Percentiles rank a stretch among this genome's conserved stretches.
Evolutionary conservation across 2,113 vertebrate genomes (phyloP).

Genomic region (Chionomys nivalis): DNA sequence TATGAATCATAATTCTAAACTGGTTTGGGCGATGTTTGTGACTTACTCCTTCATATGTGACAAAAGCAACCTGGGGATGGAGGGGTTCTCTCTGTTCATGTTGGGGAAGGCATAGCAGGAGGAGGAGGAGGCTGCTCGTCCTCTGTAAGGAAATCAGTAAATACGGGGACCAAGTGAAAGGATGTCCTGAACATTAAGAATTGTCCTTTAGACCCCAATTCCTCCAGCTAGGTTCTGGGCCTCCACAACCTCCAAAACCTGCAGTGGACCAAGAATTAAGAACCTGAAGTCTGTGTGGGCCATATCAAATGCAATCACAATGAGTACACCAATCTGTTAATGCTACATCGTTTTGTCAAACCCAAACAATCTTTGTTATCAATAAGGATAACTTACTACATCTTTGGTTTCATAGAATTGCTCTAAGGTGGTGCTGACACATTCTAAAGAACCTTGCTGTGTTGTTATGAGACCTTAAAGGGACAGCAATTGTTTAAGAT

Average conservation of each 20-base stretch:
- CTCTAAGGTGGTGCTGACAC: background rate
- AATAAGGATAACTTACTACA: background rate
- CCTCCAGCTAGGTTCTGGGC: background rate
- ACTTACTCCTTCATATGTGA: no score
- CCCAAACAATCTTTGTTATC: background rate
- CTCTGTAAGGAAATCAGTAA: background rate
- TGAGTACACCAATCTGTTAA: background rate
- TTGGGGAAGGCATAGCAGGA: no score
- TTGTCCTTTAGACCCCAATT: background rate
- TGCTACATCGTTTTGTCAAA: background rate
- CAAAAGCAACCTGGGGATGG: background rate
- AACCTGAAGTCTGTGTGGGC: background rate
- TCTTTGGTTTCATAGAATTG: background rate
- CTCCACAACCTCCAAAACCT: background rate
- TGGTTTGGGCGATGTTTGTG: no score
- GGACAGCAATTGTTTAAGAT: background rate
- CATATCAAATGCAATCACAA: background rate
- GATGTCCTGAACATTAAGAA: background rate
- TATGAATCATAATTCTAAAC: no score
- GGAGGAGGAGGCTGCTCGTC: background rate
- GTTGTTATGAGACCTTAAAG: background rate
- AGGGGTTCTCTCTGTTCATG: background rate
- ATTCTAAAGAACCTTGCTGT: background rate
- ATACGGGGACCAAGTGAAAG: accelerated
- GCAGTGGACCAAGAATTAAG: background rate